Conservation (phyloP, 2,888 invertebrate genomes). For the Drosophila subquinaria region DNA sequence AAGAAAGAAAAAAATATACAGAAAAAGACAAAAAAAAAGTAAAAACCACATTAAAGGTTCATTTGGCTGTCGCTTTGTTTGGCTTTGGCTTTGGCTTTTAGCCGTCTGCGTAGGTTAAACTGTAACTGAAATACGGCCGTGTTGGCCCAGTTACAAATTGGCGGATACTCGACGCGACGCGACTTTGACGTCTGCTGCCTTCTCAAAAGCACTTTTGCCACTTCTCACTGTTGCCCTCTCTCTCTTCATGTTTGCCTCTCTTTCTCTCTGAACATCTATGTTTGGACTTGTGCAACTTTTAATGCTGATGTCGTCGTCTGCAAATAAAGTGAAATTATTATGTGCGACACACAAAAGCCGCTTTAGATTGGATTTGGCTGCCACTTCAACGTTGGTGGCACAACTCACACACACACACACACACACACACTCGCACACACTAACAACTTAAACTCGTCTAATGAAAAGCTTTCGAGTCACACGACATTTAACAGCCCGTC, state of each 20-base stretch:
- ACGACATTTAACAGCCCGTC: conserved; percentile 29
- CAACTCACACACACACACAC: background rate
- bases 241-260: background rate
- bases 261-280: background rate
- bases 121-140: conserved; percentile 60
- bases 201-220: conserved; percentile 71
- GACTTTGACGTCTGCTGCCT: conserved; percentile 27
- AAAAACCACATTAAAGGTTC: conserved; percentile 77
- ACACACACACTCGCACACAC: background rate
- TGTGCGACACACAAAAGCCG: conserved; percentile 60
- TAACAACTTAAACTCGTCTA: conserved; percentile 22
- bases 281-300: conserved; percentile 55
- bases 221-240: conserved; percentile 44
- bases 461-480: conserved; percentile 59
- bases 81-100: conserved; percentile 47
- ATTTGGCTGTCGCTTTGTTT: conserved; percentile 78
- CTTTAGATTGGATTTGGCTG: conserved; percentile 58
- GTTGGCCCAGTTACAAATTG: conserved; percentile 76
- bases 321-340: conserved; percentile 80
- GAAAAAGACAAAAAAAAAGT: conserved; percentile 14
- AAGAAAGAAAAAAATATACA: conserved; percentile 26
- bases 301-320: conserved; percentile 49
- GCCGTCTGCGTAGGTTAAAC: conserved; percentile 74
- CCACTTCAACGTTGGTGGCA: conserved; percentile 61
- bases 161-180: conserved; percentile 39